phyloP scores from a whole-genome alignment of 2,113 vertebrate genomes.

The Willisornis vidua region DNA sequence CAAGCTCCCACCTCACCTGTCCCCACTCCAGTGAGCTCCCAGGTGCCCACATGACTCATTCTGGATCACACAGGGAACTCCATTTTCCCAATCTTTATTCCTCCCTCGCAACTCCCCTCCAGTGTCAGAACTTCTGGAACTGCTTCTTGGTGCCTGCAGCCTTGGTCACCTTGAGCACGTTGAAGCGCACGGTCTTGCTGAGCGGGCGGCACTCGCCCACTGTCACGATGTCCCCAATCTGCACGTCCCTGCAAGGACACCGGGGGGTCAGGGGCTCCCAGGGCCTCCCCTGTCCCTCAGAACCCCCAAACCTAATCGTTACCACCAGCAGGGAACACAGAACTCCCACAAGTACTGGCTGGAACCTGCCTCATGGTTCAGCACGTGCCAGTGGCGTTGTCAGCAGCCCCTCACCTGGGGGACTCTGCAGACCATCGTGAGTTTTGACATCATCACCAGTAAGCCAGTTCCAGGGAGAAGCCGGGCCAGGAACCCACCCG shows the following conservation, averaged over 20 bases:
- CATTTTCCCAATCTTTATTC: no score
- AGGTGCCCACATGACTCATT: no score
- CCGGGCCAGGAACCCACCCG: accelerated
- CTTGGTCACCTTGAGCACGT: conserved; percentile 28
- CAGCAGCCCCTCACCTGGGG: not conserved
- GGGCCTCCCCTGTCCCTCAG: accelerated
- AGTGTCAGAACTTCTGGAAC: conserved; percentile 11
- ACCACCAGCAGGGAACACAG: accelerated
- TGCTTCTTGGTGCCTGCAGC: conserved; percentile 5
- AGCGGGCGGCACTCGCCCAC: conserved; percentile 7
- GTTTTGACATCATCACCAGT: conserved; percentile 21
- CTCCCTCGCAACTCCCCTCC: not conserved
- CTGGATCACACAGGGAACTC: no score
- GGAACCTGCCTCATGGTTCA: not conserved
- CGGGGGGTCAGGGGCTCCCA: accelerated
- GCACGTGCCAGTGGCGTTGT: not conserved
- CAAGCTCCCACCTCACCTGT: no score
- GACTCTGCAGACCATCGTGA: conserved; percentile 68
- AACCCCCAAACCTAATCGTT: accelerated
- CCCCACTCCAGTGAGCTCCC: no score
- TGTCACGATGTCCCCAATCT: not conserved
- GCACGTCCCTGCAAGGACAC: not conserved
- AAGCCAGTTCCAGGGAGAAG: not conserved
- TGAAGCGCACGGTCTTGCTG: conserved; percentile 29
- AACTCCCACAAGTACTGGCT: not conserved